Conservation (phyloP, 1,140 invertebrate species). For the Maconellicoccus hirsutus region DNA sequence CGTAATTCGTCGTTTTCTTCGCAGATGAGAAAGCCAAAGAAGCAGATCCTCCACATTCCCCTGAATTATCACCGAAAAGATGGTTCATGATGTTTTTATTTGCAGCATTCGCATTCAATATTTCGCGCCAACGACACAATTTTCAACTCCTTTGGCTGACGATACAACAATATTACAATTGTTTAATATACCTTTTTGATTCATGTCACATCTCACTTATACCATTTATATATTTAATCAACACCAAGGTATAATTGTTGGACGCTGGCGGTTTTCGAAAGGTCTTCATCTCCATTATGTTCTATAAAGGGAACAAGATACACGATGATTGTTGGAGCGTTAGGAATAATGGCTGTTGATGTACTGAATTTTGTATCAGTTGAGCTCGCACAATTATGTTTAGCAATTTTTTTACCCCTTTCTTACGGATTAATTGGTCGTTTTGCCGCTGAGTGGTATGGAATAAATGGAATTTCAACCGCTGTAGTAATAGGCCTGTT, state of each 20-base stretch:
- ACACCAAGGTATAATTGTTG: too few relatives aligned
- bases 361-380: neutral
- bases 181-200: too few relatives aligned
- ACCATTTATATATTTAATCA: too few relatives aligned
- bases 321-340: neutral
- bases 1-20: too few relatives aligned
- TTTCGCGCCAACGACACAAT: slow-evolving; percentile 83
- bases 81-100: slow-evolving; percentile 84
- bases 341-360: neutral
- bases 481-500: neutral
- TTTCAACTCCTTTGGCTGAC: slow-evolving; percentile 62
- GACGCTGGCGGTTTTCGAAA: too few relatives aligned
- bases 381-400: neutral
- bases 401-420: neutral
- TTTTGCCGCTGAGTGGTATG: neutral
- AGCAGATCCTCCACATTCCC: too few relatives aligned
- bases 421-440: neutral
- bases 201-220: too few relatives aligned
- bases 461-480: neutral
- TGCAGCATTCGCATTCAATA: slow-evolving; percentile 77
- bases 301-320: neutral
- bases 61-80: slow-evolving; percentile 52
- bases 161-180: slow-evolving; percentile 64
- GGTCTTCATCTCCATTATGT: too few relatives aligned
- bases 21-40: too few relatives aligned